Base-by-base conservation (phyloP, 2,888 invertebrate species). In the Apodemia mormo region DNA sequence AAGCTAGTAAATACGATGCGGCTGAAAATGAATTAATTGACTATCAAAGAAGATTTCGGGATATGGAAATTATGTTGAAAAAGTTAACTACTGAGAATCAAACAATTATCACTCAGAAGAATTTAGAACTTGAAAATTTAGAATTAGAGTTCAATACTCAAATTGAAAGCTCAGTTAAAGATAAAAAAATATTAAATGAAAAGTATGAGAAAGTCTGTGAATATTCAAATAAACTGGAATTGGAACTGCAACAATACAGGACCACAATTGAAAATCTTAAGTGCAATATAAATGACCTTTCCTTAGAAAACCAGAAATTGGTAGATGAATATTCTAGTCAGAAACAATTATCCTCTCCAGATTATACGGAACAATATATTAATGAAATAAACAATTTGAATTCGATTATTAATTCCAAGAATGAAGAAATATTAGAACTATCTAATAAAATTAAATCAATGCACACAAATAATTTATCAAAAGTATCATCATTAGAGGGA, bases 311-410 rank as follows among this genome's bases (percentile, higher is more conserved):
- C 76, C 83, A 86, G 72, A 84, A 86, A 66, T 73, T 92, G 52
- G 70, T 79, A 58, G 84, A 85, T 66, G 88, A 84, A 74, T 76
- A 78, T 56, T 75, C 78, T 30, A 75, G 76, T 30, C 78, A 76
- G 74, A 79, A 84, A 65, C 77, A 80, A 61, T 70, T 64, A 61
- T 68, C 74, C 66, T 30, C 78, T 2, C 84, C 94, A 10, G 92
- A 93, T 80, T 93, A 92, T 76, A 92, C 93, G 8, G 92, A 92
- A 71, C 92, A 92, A 74, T 93, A 92, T 74, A 85, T 93, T 74
- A 92, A 82, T 76, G 95, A 95, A 85, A 95, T 95, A 77, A 94
- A 94, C 76, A 93, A 92, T 56, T 82, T 95, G 0, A 93, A 94
- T 69, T 89, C 94, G 68, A 75, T 94, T 52, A 78, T 95, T 2